Evolutionary conservation across 2,797 vertebrate genomes (phyloP).

Genomic region (Malacoraja senta): DNA sequence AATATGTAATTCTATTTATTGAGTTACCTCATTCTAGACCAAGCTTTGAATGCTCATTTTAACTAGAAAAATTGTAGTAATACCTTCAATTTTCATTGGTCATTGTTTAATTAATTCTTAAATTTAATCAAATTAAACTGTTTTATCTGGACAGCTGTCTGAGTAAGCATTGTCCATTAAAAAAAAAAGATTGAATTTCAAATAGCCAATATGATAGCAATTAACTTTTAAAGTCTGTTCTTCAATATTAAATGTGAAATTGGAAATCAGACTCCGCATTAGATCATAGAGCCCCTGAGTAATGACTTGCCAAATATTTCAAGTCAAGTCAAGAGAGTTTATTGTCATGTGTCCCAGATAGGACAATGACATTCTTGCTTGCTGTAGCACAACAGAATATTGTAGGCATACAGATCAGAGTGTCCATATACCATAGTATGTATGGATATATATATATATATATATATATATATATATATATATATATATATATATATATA

Average conservation of each 20-base stretch:
- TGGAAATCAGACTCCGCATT: background rate
- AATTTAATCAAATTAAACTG: background rate
- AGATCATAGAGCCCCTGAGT: background rate
- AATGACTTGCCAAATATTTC: background rate
- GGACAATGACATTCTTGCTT: too few relatives aligned
- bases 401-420: too few relatives aligned
- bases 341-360: too few relatives aligned
- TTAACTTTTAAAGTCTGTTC: background rate
- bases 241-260: background rate
- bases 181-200: background rate
- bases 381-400: too few relatives aligned
- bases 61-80: background rate
- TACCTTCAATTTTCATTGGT: background rate
- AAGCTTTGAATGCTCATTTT: background rate
- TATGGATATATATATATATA: too few relatives aligned
- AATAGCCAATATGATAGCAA: background rate
- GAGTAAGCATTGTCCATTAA: background rate
- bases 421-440: too few relatives aligned
- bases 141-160: background rate
- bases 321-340: too few relatives aligned
- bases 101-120: background rate
- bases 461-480: too few relatives aligned
- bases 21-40: background rate
- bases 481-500: too few relatives aligned
- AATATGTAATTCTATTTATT: background rate